Conservation (phyloP, 1,140 invertebrate genomes). For the Magallana gigas region DNA sequence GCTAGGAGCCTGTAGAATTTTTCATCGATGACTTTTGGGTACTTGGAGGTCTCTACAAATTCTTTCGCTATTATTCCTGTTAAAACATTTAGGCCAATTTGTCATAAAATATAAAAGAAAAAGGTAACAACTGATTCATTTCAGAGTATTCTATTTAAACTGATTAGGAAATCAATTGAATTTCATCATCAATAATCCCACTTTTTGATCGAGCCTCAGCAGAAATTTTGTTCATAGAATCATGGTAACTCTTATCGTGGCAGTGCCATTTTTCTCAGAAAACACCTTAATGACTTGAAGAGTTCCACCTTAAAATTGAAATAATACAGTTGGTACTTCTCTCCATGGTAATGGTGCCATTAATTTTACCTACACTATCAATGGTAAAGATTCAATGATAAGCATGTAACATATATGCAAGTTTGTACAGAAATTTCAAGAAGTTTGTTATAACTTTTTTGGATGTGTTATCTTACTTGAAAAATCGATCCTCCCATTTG, state of each 20-base stretch:
- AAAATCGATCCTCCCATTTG: constrained; percentile 53
- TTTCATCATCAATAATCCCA: neutral
- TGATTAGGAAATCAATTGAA: too few species aligned
- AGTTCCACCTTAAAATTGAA: constrained; percentile 90
- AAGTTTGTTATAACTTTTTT: too few species aligned
- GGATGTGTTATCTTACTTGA: constrained; percentile 53
- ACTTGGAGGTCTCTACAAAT: constrained; percentile 84
- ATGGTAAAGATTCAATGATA: constrained; percentile 26
- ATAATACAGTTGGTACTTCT: constrained; percentile 91
- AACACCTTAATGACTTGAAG: constrained; percentile 95
- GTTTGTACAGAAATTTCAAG: too few species aligned
- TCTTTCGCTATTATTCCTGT: constrained; percentile 95
- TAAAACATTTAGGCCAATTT: constrained; percentile 39
- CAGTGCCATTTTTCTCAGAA: constrained; percentile 83
- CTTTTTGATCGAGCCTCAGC: constrained; percentile 92
- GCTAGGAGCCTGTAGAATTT: constrained; percentile 79
- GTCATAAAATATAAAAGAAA: neutral
- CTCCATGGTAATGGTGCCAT: constrained; percentile 97
- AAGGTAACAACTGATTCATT: too few species aligned
- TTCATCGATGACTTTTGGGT: constrained; percentile 50
- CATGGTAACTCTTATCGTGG: constrained; percentile 94
- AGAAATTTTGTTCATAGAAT: constrained; percentile 87
- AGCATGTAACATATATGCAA: too few species aligned
- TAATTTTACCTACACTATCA: constrained; percentile 82
- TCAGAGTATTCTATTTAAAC: too few species aligned